These are phyloP conservation scores for Henicopernis longicauda DNA, from an alignment of 2,113 vertebrate genomes.

Conservation along the genomic window DNA sequence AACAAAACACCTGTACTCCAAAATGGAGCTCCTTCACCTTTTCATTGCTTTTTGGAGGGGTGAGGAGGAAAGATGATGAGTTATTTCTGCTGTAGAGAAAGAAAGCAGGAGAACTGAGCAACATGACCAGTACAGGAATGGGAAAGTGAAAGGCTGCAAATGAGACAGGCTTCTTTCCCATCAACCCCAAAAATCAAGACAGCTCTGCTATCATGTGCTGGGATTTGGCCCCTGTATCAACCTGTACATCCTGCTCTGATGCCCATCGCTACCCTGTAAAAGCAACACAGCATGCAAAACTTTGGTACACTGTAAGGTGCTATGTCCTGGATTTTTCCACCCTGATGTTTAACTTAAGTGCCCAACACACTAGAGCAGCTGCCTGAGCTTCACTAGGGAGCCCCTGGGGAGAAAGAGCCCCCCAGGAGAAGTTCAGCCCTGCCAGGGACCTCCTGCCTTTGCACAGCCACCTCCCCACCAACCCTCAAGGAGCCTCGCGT, in stretches of 20 bases:
- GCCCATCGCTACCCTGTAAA: background rate
- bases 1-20: background rate
- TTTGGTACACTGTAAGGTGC: background rate
- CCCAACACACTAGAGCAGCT: background rate
- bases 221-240: background rate
- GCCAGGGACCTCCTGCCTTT: background rate
- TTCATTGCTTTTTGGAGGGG: background rate
- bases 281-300: background rate
- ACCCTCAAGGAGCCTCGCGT: background rate
- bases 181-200: background rate
- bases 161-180: background rate
- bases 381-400: background rate
- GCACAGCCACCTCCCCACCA: background rate
- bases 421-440: background rate
- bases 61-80: background rate
- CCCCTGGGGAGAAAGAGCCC: background rate
- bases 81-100: background rate
- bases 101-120: background rate
- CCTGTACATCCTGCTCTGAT: background rate
- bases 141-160: background rate
- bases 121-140: background rate
- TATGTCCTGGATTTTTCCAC: background rate
- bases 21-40: background rate
- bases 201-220: background rate
- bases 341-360: fast-evolving